Percentiles rank a stretch among this genome's conserved stretches.
phyloP scores from a whole-genome alignment of 2,113 vertebrate species.

The Leuciscus idus region DNA sequence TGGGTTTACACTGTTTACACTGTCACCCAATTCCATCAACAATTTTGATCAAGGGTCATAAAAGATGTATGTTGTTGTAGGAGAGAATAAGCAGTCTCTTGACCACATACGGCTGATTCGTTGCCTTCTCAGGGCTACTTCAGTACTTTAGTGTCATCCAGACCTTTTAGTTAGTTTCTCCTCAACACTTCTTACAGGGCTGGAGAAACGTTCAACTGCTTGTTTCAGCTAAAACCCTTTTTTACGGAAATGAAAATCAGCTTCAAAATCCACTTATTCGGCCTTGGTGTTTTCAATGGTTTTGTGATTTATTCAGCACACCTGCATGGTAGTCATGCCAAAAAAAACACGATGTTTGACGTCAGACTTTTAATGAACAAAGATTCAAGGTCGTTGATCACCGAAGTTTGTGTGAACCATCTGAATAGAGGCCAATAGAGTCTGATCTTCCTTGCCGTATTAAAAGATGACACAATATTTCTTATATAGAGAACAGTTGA shows the following conservation, averaged over 20 bases:
- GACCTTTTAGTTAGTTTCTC: neutral
- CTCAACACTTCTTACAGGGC: neutral
- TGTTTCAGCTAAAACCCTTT: neutral
- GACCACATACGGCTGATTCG: neutral
- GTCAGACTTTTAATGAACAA: neutral
- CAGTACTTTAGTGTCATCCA: neutral
- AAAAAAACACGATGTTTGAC: neutral
- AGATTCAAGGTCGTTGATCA: neutral
- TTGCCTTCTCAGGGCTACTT: neutral
- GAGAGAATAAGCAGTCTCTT: neutral
- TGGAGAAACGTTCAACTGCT: neutral
- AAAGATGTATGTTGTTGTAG: neutral
- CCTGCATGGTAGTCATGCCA: neutral
- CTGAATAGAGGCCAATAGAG: neutral
- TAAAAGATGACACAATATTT: neutral
- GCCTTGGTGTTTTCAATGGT: conserved; percentile 4
- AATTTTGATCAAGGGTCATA: neutral
- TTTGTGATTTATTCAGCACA: conserved; percentile 5
- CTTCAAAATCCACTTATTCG: neutral
- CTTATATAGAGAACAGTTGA: neutral
- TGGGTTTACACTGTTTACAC: no score
- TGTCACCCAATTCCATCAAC: neutral
- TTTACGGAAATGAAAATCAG: neutral
- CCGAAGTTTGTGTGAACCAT: neutral
- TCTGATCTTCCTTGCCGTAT: neutral